phyloP scores from a whole-genome alignment of 2,113 vertebrate genomes.

The Notothenia rossii region DNA sequence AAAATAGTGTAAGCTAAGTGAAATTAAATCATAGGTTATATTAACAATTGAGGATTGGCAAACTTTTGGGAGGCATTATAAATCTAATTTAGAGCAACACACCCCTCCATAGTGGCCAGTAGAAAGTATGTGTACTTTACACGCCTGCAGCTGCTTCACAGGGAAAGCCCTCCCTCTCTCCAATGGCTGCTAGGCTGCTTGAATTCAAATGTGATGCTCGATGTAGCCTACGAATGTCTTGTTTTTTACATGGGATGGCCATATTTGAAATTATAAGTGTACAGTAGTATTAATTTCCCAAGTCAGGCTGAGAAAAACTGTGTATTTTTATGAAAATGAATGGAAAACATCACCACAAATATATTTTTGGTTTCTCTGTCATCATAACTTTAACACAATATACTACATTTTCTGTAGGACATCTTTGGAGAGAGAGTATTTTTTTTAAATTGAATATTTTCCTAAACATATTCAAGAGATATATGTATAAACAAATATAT shows the following conservation, averaged over 20 bases:
- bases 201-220: not conserved
- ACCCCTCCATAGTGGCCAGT: not conserved
- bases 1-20: too few species aligned
- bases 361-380: not conserved
- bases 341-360: not conserved
- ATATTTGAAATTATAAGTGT: not conserved
- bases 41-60: too few species aligned
- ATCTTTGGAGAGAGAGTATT: not conserved
- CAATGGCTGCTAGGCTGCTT: not conserved
- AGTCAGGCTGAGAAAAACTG: not conserved
- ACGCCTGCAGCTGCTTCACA: conserved; percentile 3
- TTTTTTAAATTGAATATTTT: not conserved
- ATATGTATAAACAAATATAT: not conserved
- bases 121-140: conserved; percentile 5
- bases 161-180: not conserved
- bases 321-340: not conserved
- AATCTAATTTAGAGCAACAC: not conserved
- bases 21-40: too few species aligned
- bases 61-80: too few species aligned
- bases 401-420: not conserved
- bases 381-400: not conserved
- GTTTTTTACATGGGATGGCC: not conserved
- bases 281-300: not conserved
- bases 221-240: not conserved
- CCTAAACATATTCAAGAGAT: not conserved